A percentile compares a stretch with the other conserved stretches of the same genome.
Conservation (phyloP, 1,140 invertebrate genomes). For the Cylas formicarius region DNA sequence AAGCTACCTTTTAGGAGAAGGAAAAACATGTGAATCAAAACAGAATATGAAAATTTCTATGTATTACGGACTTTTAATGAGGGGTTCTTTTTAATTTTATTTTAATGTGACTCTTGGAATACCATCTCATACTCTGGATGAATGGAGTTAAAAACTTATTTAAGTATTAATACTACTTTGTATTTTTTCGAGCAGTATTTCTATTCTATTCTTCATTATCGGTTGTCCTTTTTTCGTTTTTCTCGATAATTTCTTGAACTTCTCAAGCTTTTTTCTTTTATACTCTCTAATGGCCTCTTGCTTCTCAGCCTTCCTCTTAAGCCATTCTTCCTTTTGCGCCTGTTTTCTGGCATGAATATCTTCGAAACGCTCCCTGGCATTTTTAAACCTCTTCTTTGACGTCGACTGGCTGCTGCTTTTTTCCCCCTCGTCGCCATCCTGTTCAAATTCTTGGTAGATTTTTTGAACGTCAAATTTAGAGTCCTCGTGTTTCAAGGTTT, state of each 20-base stretch:
- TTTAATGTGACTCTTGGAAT: not conserved
- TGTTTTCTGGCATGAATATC: not conserved
- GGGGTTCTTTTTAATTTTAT: not conserved
- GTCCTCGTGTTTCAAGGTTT: conserved; percentile 46
- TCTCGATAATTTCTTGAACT: conserved; percentile 59
- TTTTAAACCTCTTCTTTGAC: conserved; percentile 1
- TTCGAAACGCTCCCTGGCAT: too few species aligned
- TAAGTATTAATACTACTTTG: conserved; percentile 25
- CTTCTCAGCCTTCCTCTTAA: conserved; percentile 48
- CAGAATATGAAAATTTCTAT: conserved; percentile 8
- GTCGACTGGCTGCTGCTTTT: conserved; percentile 11
- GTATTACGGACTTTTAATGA: conserved; percentile 1
- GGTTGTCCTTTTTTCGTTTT: conserved; percentile 71
- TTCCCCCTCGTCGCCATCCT: conserved; percentile 20
- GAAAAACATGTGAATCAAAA: too few species aligned
- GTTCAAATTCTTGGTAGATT: conserved; percentile 25
- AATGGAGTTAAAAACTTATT: not conserved
- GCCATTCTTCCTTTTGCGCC: conserved; percentile 44
- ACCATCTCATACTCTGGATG: not conserved
- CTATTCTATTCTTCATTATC: conserved; percentile 65
- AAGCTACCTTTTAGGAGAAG: too few species aligned
- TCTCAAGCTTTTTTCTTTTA: conserved; percentile 56
- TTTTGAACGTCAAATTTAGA: conserved; percentile 31
- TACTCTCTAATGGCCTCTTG: conserved; percentile 56
- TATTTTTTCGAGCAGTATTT: conserved; percentile 64